Base-by-base conservation (phyloP, 1,140 invertebrate species). In the Grapholita molesta region DNA sequence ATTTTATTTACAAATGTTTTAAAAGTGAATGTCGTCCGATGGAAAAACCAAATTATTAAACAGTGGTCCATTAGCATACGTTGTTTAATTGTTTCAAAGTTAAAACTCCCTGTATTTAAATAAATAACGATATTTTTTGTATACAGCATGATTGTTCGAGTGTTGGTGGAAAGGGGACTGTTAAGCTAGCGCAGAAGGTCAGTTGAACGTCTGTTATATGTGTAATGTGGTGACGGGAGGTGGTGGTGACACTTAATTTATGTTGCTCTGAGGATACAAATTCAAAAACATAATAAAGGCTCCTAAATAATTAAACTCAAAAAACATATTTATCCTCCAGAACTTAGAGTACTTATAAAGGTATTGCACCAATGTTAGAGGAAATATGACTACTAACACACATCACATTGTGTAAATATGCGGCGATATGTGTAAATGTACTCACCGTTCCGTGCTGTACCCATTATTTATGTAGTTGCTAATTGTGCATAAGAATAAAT, bases 101-200 rank as follows among this genome's bases (percentile, higher is more conserved):
- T 61, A 8, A 12, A 61, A 30, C 25, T 61, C 55, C 55, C 55
- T 30, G 55, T 28, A n/a, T 28, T 32, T 61, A 25, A n/a, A 28
- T 61, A 61, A 68, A 38, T 69, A 74, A 75, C 48, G 78, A 67
- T 75, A 83, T 66, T 77, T 69, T 30, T 77, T 82, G 77, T 66
- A 75, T 77, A 79, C 84, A 82, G 82, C 81, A 73, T 82, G 71
- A 71, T 78, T 74, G 80, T 80, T 68, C 76, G 70, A 75, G 65
- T 78, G 74, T 85, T 80, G 79, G 77, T 71, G 80, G 68, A 80
- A 75, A 80, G 57, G 61, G 72, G 68, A 15, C 48, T 53, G 28
- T 35, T 64, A 42, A 33, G 33, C 61, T 81, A 79, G 78, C 78
- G 65, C 25, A 61, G 76, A 85, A 86, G 85, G 85, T 87, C 76